Base-by-base conservation (phyloP, 2,888 invertebrate species). In the Melanophora roralis region DNA sequence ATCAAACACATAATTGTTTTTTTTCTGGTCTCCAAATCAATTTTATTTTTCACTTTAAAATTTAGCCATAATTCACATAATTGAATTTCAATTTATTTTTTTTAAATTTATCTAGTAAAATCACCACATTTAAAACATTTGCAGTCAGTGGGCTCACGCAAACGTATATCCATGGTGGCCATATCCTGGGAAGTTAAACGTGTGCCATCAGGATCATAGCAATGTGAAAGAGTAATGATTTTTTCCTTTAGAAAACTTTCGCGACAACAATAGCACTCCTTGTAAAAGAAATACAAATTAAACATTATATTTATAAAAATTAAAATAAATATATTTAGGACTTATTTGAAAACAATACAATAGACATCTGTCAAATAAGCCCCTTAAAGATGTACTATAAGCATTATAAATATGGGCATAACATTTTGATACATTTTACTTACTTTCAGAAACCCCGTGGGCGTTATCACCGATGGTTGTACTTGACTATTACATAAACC, bases 401-500 rank as follows among this genome's bases (percentile, higher is more conserved):
- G n/a, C n/a, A n/a, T n/a, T n/a, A n/a, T n/a, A n/a, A n/a, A n/a
- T n/a, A n/a, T n/a, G n/a, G n/a, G n/a, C n/a, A n/a, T n/a, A n/a
- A n/a, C 7, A 11, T 4, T 16, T 8, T 36, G 0, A 36, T 3
- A 38, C 12, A 38, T 38, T 6, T 27, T 2, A 83, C 84, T 83
- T 64, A 89, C 89, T 85, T 97, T 97, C 81, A 95, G 91, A 91
- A 97, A 97, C 84, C 97, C 97, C 47, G 96, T 96, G 4, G 95
- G 93, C 14, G 96, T 95, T 75, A 95, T 94, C 38, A 97, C 96
- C 60, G 96, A 97, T 1, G 97, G 97, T 86, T 97, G 96, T 57
- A 97, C 96, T 91, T 96, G 96, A 82, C 97, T 98, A 83, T 93
- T 94, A 88, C 98, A 98, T 82, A 95, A 93, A 23, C 98, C 98